Evolutionary conservation across 1,140 invertebrate species (phyloP).

Genomic region (Phymorhynchus buccinoides): DNA sequence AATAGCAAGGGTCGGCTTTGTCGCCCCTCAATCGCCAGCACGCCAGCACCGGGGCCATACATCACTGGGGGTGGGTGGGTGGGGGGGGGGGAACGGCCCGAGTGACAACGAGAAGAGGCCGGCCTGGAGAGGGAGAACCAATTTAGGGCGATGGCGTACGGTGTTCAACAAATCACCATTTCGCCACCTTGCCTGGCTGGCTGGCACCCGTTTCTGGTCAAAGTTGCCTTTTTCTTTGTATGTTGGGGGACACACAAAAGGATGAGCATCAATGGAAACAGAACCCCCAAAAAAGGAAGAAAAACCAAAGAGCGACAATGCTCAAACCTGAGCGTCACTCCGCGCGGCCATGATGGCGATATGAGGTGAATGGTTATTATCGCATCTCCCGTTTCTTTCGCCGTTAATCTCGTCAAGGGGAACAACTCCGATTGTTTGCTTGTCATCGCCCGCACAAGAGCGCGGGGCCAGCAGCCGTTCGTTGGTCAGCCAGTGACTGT

Average conservation of each 20-base stretch:
- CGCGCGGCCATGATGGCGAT: too few species aligned
- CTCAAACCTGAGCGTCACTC: too few species aligned
- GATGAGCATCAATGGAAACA: too few species aligned
- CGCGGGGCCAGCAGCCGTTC: too few species aligned
- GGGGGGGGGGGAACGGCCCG: not conserved
- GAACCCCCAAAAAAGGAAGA: not conserved
- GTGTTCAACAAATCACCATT: slow-evolving; percentile 38
- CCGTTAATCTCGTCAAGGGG: slow-evolving; percentile 34
- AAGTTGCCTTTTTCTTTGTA: not conserved
- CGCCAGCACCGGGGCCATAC: not conserved
- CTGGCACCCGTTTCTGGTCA: not conserved
- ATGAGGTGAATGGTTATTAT: not conserved
- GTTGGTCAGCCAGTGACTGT: too few species aligned
- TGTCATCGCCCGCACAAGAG: too few species aligned
- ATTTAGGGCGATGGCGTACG: slow-evolving; percentile 34
- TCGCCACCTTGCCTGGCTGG: not conserved
- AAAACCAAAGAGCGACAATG: not conserved
- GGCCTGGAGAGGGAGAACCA: slow-evolving; percentile 16
- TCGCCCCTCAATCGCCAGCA: slow-evolving; percentile 12
- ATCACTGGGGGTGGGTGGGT: too few species aligned
- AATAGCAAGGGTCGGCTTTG: slow-evolving; percentile 36
- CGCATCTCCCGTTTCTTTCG: slow-evolving; percentile 26
- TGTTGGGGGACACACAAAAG: too few species aligned
- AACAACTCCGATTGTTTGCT: slow-evolving; percentile 32
- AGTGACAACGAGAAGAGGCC: slow-evolving; percentile 35